phyloP scores from a whole-genome alignment of 2,888 invertebrate genomes.

The Alentia gelatinosa region DNA sequence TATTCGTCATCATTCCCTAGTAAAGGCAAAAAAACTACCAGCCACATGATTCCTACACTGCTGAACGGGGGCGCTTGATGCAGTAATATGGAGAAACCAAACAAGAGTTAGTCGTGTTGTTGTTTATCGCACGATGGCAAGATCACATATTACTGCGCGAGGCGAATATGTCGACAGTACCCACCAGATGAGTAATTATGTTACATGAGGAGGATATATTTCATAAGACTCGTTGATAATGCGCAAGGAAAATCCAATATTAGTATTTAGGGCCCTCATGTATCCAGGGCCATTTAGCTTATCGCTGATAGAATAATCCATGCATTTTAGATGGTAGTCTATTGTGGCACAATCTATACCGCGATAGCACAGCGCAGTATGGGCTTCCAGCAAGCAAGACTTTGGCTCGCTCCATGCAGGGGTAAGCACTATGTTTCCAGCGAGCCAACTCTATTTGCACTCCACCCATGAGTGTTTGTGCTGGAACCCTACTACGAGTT shows the following conservation, averaged over 20 bases:
- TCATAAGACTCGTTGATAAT: neutral
- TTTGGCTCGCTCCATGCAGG: neutral
- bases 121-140: too few relatives aligned
- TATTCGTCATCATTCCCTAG: neutral
- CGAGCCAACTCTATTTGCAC: neutral
- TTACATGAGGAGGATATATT: too few relatives aligned
- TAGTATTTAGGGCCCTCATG: neutral
- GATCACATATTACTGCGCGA: too few relatives aligned
- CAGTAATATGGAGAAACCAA: too few relatives aligned
- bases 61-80: too few relatives aligned
- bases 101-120: too few relatives aligned
- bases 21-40: too few relatives aligned
- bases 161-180: too few relatives aligned
- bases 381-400: neutral
- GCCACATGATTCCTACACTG: too few relatives aligned
- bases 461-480: neutral
- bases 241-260: neutral
- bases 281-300: neutral
- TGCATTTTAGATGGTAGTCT: neutral
- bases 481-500: neutral
- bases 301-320: neutral
- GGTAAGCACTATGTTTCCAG: neutral
- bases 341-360: neutral
- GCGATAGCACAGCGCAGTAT: neutral
- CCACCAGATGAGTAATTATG: too few relatives aligned